These are phyloP conservation scores for Rhaphigaster nebulosa DNA, from an alignment of 2,888 invertebrate genomes.

Conservation along the genomic window DNA sequence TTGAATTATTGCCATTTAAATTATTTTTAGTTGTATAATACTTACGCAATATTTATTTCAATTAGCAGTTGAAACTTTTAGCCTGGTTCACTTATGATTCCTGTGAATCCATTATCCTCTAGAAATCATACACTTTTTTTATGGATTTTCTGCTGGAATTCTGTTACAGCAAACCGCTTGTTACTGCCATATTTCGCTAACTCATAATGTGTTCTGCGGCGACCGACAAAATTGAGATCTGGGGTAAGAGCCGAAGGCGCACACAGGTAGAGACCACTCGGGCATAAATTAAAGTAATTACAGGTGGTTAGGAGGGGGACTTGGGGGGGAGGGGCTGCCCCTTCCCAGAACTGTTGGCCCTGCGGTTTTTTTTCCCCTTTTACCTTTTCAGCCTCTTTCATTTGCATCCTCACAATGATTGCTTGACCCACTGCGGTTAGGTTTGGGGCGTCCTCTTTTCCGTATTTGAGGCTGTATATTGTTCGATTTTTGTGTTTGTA, in stretches of 20 bases:
- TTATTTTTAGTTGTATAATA: too few species aligned
- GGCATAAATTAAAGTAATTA: conserved; percentile 57
- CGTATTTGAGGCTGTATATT: background rate
- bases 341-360: conserved; percentile 28
- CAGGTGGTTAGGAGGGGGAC: conserved; percentile 18
- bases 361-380: conserved; percentile 46
- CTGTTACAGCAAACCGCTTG: background rate
- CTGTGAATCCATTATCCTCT: too few species aligned
- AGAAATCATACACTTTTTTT: background rate
- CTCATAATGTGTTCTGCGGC: background rate
- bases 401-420: conserved; percentile 44
- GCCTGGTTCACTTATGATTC: too few species aligned
- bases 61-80: too few species aligned
- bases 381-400: conserved; percentile 13
- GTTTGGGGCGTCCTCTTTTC: background rate
- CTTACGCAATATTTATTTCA: too few species aligned
- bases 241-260: background rate
- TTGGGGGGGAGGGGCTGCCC: background rate
- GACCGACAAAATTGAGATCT: conserved; percentile 16
- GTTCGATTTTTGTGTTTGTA: background rate
- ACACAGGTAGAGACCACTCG: conserved; percentile 23
- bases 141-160: background rate
- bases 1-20: too few species aligned
- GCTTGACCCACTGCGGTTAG: background rate
- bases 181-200: background rate